Base-by-base conservation (phyloP, 2,797 vertebrate species). In the Salarias fasciatus region DNA sequence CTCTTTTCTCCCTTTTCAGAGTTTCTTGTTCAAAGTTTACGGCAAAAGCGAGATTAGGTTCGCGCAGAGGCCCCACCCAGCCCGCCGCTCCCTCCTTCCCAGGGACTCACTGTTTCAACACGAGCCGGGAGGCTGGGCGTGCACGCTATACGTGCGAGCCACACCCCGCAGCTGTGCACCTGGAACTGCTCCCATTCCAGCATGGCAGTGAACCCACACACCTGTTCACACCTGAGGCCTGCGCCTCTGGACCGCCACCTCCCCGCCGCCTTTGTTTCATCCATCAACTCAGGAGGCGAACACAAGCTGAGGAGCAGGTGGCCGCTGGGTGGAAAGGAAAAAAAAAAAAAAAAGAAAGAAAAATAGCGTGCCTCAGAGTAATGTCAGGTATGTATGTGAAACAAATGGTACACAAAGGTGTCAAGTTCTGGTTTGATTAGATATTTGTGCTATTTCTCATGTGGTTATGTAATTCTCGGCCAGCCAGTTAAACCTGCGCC, bases 141-240 rank as follows among this genome's bases (percentile, higher is more conserved):
- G 36, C 64, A 41, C 41, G 48, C n/a, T 53, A 43, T 50, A 67
- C 51, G 66, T 41, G 37, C 47, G 69, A 61, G 75, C 86, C 89
- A 85, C 90, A 79, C 90, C 89, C 89, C 41, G 84, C 89, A 91
- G 91, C 89, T 92, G 90, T 91, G 90, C 91, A 91, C 91, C 91
- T 92, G 90, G 92, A 90, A 72, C 79, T 69, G 76, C 79, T 90
- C 87, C 83, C 90, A 93, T 93, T 92, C 91, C 90, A 76, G 83
- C 85, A 88, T 83, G 73, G 76, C 88, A 90, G 80, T 92, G 91
- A 93, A 93, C 92, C 92, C 76, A 81, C 85, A 86, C 92, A 91
- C 89, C 91, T 92, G 91, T 91, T 93, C 88, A 88, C 92, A 91
- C 90, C 91, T 89, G 83, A 89, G 85, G 85, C 86, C 83, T 58